A percentile compares a stretch with the other conserved stretches of the same genome.
Conservation (phyloP, 1,140 invertebrate species). For the Rhizoglyphus robini region DNA sequence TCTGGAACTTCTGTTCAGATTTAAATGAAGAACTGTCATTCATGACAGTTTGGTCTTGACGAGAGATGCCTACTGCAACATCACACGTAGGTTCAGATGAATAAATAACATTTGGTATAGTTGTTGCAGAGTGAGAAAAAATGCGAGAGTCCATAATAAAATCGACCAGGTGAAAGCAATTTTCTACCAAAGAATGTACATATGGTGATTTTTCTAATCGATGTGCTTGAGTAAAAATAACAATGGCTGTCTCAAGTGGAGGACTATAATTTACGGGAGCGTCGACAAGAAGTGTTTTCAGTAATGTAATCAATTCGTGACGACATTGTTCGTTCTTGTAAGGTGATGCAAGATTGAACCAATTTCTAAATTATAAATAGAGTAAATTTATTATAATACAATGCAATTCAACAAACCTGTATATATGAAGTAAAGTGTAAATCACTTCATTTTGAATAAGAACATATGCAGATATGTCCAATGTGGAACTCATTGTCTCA, state of each 20-base stretch:
- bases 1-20: no score
- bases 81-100: no score
- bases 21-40: no score
- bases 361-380: no score
- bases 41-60: no score
- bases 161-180: background rate
- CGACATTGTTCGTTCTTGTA: background rate
- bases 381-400: no score
- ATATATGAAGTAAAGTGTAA: background rate
- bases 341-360: background rate
- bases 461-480: background rate
- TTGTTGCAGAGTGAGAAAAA: no score
- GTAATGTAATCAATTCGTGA: background rate
- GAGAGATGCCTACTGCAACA: no score
- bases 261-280: background rate
- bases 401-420: no score
- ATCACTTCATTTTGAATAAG: background rate
- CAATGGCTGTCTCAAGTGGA: background rate
- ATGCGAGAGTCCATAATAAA: background rate
- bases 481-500: no score
- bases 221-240: background rate
- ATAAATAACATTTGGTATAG: no score
- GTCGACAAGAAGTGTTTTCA: background rate
- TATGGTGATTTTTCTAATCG: background rate
- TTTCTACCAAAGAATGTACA: background rate